phyloP scores from a whole-genome alignment of 2,113 vertebrate genomes.

The Entelurus aequoreus region DNA sequence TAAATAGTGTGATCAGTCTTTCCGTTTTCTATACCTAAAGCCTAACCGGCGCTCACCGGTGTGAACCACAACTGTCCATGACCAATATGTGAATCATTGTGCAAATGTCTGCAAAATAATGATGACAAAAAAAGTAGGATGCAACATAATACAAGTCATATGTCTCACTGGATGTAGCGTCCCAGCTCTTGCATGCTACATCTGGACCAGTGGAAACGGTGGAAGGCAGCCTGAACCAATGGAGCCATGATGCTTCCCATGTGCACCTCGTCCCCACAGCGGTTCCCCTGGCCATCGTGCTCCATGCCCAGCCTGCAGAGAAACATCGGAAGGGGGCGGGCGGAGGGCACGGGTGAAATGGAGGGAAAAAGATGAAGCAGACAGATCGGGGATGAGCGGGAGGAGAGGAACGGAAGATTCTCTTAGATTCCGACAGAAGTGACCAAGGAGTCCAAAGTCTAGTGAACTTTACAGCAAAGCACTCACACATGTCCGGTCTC shows the following conservation, averaged over 20 bases:
- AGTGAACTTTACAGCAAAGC: background rate
- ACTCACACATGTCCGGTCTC: constrained; percentile 99
- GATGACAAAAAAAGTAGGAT: background rate
- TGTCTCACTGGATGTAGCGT: constrained; percentile 90
- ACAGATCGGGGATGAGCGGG: constrained; percentile 29
- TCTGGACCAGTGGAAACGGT: constrained; percentile 96
- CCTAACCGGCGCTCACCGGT: too few species aligned
- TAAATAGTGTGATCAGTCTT: too few species aligned
- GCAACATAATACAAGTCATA: background rate
- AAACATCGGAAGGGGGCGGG: background rate
- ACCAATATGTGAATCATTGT: too few species aligned
- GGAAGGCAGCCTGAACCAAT: constrained; percentile 93
- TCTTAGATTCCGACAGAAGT: constrained; percentile 16
- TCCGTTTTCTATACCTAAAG: too few species aligned
- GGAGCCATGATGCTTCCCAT: constrained; percentile 99
- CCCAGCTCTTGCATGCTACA: constrained; percentile 96
- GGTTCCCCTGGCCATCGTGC: constrained; percentile 94
- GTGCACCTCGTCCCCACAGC: constrained; percentile 92
- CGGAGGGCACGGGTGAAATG: background rate
- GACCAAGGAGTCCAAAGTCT: constrained; percentile 7
- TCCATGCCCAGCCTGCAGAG: constrained; percentile 89
- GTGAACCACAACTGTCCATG: too few species aligned
- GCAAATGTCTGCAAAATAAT: background rate
- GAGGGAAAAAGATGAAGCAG: constrained; percentile 13
- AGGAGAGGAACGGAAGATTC: constrained; percentile 11